A percentile compares a stretch with the other conserved stretches of the same genome.
These are phyloP conservation scores for Mallotus villosus DNA, from an alignment of 2,797 vertebrate species.

Conservation along the genomic window DNA sequence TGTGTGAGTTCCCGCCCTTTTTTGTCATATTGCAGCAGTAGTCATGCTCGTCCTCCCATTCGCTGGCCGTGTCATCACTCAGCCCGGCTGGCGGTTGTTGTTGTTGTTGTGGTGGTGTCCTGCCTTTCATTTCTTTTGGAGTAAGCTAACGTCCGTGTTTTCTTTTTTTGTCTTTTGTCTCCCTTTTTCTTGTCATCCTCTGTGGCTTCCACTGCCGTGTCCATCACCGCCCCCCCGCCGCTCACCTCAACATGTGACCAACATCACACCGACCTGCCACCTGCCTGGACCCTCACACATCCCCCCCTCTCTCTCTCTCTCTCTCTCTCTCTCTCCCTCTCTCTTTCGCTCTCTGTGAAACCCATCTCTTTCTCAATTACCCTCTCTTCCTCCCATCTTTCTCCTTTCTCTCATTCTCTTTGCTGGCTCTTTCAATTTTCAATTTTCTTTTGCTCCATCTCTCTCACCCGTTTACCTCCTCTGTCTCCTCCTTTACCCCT, in stretches of 20 bases:
- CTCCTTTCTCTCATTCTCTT: background rate
- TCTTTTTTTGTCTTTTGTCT: conserved; percentile 63
- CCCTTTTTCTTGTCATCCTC: conserved; percentile 39
- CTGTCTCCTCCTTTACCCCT: background rate
- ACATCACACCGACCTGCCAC: conserved; percentile 51
- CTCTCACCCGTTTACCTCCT: background rate
- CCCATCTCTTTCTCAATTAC: too few species aligned
- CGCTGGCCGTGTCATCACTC: background rate
- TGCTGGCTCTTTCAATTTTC: background rate
- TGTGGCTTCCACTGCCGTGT: conserved; percentile 51
- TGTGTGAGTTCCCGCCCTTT: conserved; percentile 3
- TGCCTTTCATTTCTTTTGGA: conserved; percentile 47
- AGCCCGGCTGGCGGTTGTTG: background rate
- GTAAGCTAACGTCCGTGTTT: conserved; percentile 60
- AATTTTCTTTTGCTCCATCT: background rate
- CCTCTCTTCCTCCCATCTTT: too few species aligned
- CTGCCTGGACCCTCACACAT: conserved; percentile 48
- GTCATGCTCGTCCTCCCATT: background rate
- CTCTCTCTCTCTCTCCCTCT: conserved; percentile 67
- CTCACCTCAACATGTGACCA: conserved; percentile 45
- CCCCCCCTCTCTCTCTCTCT: background rate
- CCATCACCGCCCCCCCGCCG: conserved; percentile 20
- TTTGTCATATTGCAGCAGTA: background rate
- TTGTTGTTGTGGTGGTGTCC: conserved; percentile 22
- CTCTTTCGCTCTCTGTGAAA: background rate